Base-by-base conservation (phyloP, 2,888 invertebrate genomes). In the Yponomeuta malinellus region DNA sequence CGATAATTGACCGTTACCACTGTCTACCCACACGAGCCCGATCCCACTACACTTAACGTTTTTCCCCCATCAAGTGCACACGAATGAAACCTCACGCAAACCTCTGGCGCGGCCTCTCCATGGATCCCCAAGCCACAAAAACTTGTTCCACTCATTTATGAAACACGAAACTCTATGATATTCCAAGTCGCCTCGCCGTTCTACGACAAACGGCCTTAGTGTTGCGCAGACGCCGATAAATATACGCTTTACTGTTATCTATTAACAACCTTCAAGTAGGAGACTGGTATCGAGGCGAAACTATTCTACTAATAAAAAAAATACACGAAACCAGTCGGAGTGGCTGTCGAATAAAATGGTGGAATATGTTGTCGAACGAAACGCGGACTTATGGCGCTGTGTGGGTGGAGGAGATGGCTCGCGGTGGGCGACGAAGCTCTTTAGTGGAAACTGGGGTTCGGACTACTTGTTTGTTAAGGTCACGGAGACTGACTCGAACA, bases 181-280 rank as follows among this genome's bases (percentile, higher is more conserved):
- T 89, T 88, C 81, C 79, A 81, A 87, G 83, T 85, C 81, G 85
- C 79, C 79, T 72, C 75, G 78, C 52, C 52, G 52, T 59, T 59
- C 52, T 76, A 77, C 83, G 81, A 81, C 80, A 81, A 81, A 81
- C 85, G 83, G 80, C 84, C 84, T 85, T 78, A 83, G 78, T 72
- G 83, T 86, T 85, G 87, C 86, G 85, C 85, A 84, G 84, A 80
- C 86, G 83, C 10, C 85, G 84, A 89, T 89, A 88, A 87, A 89
- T 89, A 88, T 86, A 87, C 83, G 78, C 84, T 86, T 85, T 90
- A 91, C 90, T 90, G 90, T 90, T 92, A 90, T 88, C 89, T 89
- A 83, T 82, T 82, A 82, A 82, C 86, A 88, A 86, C 84, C 86
- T 87, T 87, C 87, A 85, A 85, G 81, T 82, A 81, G 78, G 75